These are phyloP conservation scores for Bombus terrestris DNA, from an alignment of 1,140 invertebrate species.

Conservation along the genomic window DNA sequence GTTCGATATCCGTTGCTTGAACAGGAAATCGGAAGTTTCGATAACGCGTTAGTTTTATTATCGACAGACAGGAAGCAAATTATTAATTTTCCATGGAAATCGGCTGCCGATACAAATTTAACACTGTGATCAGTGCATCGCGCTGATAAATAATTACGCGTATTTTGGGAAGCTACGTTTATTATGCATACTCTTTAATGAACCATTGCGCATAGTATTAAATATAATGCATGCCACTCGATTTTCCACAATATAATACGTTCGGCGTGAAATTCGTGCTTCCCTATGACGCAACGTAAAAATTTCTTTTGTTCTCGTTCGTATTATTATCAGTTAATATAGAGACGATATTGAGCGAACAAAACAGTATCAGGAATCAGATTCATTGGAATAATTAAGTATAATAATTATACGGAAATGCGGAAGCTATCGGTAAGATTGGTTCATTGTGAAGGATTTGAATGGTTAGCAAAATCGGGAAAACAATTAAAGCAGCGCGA, in stretches of 20 bases:
- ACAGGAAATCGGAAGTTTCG: not conserved
- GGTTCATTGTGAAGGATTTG: not conserved
- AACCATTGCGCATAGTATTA: not conserved
- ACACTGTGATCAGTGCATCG: not conserved
- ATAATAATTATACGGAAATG: not conserved
- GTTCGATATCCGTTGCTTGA: not conserved
- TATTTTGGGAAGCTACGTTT: not conserved
- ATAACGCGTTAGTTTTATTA: conserved; percentile 18
- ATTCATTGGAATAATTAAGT: not conserved
- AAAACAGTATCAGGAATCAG: too few species aligned
- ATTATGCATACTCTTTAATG: not conserved
- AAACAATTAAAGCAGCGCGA: not conserved
- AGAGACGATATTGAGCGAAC: too few species aligned
- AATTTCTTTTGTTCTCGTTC: not conserved
- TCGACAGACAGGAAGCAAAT: not conserved
- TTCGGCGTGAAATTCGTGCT: not conserved
- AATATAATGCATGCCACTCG: not conserved
- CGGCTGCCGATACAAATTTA: not conserved
- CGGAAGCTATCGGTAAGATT: not conserved
- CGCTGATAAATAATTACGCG: not conserved
- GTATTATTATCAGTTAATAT: not conserved
- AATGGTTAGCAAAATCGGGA: not conserved
- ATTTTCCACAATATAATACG: not conserved
- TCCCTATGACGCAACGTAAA: not conserved
- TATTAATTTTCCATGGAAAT: conserved; percentile 12